phyloP scores from a whole-genome alignment of 2,888 invertebrate genomes.

The Quadroppia sp. region DNA sequence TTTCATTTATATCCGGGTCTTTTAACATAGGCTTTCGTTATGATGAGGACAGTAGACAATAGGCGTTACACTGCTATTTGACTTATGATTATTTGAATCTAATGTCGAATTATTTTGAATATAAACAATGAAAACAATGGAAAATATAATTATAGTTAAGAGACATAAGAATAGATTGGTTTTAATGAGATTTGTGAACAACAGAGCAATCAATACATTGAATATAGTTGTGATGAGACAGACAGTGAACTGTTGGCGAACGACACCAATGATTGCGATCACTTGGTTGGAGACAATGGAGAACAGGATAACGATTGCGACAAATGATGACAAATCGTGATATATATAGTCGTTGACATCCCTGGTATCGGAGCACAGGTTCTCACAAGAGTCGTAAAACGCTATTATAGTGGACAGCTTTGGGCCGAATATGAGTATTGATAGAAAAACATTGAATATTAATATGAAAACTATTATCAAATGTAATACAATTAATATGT shows the following conservation, averaged over 20 bases:
- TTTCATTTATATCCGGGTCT: too few species aligned
- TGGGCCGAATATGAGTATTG: constrained; percentile 14
- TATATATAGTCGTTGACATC: not conserved
- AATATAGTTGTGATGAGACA: not conserved
- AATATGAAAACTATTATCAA: constrained; percentile 10
- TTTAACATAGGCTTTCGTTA: constrained; percentile 18
- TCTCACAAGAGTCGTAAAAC: constrained; percentile 23
- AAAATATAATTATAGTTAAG: constrained; percentile 2
- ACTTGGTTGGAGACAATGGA: not conserved
- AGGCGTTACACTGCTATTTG: not conserved
- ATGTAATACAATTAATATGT: constrained; percentile 17
- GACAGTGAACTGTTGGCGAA: not conserved
- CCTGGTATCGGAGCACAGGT: constrained; percentile 5
- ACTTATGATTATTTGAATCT: not conserved
- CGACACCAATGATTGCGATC: constrained; percentile 16
- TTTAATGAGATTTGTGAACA: constrained; percentile 5
- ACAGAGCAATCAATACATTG: constrained; percentile 5
- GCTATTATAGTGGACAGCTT: constrained; percentile 26
- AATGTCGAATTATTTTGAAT: not conserved
- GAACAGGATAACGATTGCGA: not conserved
- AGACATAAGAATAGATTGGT: constrained; percentile 16
- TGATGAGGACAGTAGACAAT: constrained; percentile 34
- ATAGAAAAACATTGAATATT: constrained; percentile 15
- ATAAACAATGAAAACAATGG: not conserved
- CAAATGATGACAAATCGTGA: constrained; percentile 1